A percentile compares a stretch with the other conserved stretches of the same genome.
phyloP scores from a whole-genome alignment of 92 coral and sea anemone species.

The Epizoanthus ramosus region DNA sequence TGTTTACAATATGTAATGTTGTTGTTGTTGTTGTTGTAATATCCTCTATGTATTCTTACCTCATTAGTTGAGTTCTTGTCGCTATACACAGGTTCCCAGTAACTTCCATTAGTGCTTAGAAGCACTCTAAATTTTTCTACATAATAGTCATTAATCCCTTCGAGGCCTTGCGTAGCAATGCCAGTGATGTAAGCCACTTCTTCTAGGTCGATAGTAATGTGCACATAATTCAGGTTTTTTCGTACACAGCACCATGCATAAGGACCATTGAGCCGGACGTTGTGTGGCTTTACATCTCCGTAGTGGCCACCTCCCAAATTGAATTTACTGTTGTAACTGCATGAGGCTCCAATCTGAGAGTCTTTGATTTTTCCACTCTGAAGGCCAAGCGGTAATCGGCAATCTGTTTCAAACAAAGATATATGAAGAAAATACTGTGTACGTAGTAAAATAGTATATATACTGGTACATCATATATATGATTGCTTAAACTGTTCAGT shows the following conservation, averaged over 20 bases:
- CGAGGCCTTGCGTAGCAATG: conserved; percentile 26
- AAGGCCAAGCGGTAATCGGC: conserved; percentile 14
- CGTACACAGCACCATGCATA: conserved; percentile 19
- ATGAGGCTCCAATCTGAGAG: conserved; percentile 21
- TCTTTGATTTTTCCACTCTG: conserved; percentile 31
- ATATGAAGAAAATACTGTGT: too few species aligned
- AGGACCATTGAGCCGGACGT: conserved; percentile 1
- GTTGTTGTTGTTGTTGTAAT: too few species aligned
- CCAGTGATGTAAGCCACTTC: conserved; percentile 19
- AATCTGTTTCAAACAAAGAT: neutral
- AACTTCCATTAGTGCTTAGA: neutral
- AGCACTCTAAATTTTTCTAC: conserved; percentile 1
- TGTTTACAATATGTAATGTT: too few species aligned
- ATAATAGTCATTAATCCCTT: conserved; percentile 30
- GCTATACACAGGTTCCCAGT: conserved; percentile 18
- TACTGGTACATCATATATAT: too few species aligned
- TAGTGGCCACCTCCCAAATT: conserved; percentile 21
- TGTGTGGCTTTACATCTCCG: conserved; percentile 8
- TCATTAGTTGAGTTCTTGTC: conserved; percentile 11
- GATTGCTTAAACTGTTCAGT: too few species aligned
- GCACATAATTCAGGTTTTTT: neutral
- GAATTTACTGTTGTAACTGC: neutral
- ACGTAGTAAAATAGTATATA: too few species aligned
- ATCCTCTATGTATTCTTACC: neutral
- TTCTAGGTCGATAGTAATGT: conserved; percentile 27